Evolutionary conservation across 1,140 invertebrate species (phyloP), one percentile per base, ranked within the genome.

Genomic region (Microplitis demolitor): DNA sequence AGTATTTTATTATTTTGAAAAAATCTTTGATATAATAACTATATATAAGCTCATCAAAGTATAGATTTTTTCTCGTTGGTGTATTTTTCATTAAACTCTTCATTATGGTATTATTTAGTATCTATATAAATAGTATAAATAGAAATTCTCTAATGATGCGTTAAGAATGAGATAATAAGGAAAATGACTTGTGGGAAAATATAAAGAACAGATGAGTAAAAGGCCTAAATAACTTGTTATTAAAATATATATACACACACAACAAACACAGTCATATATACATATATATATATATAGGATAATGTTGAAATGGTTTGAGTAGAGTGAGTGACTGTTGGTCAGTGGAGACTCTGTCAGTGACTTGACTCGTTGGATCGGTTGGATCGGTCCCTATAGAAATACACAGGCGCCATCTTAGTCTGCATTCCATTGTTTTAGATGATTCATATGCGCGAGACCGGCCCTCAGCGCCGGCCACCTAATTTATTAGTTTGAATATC

Each of bases 401-500:
- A 9, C 8, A 37, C 24, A 80, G 79, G 77, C 82, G 78, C 79
- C 84, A 82, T 84, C 77, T 85, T 83, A 82, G 84, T 82, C 84
- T 83, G 84, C 85, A 86, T 87, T 87, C 85, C 84, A 87, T 87
- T 87, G 85, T 87, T 86, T 87, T 84, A 83, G 86, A 87, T 87
- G 86, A 87, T 87, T 86, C 84, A 86, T 87, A 87, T 79, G 79
- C 76, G 74, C 79, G 51, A 61, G 61, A 63, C 64, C 56, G 14
- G 62, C 39, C 51, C 66, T 69, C 68, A 68, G 63, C 63, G 66
- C 56, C 53, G 66, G 34, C 66, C 56, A 75, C 76, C 79, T 83
- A 83, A 84, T 84, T 84, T 83, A 83, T 84, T 83, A 83, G 82
- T 82, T 85, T 78, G 80, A 83, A 82, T 83, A 83, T 83, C 80